Conservation (phyloP, 2,888 invertebrate species). For the Parelbella ahira region DNA sequence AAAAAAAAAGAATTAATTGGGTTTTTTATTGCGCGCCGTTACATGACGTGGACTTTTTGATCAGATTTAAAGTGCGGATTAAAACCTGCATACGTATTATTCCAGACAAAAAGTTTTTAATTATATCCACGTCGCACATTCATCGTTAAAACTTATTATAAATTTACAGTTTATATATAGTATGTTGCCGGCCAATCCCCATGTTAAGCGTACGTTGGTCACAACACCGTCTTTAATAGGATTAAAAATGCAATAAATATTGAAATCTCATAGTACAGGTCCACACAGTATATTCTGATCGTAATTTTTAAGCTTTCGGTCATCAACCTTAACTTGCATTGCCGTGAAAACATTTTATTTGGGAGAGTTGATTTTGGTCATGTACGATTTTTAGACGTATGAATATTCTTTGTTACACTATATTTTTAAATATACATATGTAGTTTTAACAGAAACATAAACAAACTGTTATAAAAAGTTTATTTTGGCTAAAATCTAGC, state of each 20-base stretch:
- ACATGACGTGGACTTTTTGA: conserved; percentile 23
- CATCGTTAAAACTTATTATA: too few relatives aligned
- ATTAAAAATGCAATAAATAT: too few relatives aligned
- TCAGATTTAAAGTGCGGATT: conserved; percentile 9
- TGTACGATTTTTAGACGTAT: too few relatives aligned
- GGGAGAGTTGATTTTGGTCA: too few relatives aligned
- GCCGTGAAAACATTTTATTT: too few relatives aligned
- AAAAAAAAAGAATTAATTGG: conserved; percentile 35
- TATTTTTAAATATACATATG: too few relatives aligned
- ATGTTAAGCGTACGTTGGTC: conserved; percentile 7
- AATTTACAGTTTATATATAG: background rate
- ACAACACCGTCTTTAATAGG: conserved; percentile 29
- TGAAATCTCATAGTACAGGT: too few relatives aligned
- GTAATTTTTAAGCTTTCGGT: conserved; percentile 42
- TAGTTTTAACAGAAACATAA: too few relatives aligned
- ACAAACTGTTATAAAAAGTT: too few relatives aligned
- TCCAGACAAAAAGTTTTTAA: conserved; percentile 8
- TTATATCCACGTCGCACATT: background rate
- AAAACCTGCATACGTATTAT: conserved; percentile 4
- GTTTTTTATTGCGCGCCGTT: conserved; percentile 33
- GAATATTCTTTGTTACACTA: too few relatives aligned
- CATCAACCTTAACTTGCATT: background rate
- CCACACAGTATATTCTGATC: conserved; percentile 45
- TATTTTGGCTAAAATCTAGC: too few relatives aligned
- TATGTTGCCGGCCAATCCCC: background rate